phyloP scores from a whole-genome alignment of 2,797 vertebrate species.

The Taenioides sp. region DNA sequence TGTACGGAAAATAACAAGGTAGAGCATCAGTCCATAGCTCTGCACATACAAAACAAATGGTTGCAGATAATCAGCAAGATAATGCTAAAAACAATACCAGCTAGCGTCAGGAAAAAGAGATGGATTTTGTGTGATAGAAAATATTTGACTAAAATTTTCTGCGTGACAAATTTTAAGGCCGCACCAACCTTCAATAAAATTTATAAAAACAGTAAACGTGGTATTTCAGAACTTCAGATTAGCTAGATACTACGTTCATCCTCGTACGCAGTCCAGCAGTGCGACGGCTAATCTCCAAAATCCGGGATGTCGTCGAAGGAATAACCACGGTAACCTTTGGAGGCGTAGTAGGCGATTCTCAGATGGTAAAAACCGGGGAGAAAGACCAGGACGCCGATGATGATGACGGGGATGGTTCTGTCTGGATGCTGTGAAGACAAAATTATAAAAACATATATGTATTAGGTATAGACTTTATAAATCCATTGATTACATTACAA shows the following conservation, averaged over 20 bases:
- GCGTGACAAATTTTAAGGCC: background rate
- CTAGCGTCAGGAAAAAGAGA: too few relatives aligned
- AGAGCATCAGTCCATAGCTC: too few relatives aligned
- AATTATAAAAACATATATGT: background rate
- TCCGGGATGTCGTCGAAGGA: slow-evolving; percentile 97
- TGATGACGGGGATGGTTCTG: slow-evolving; percentile 89
- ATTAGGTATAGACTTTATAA: too few relatives aligned
- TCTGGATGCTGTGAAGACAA: slow-evolving; percentile 80
- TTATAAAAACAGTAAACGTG: background rate
- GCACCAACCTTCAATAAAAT: background rate
- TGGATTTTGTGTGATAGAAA: too few relatives aligned
- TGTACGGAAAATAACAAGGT: background rate
- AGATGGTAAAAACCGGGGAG: slow-evolving; percentile 96
- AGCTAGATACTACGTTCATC: background rate
- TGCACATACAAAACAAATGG: too few relatives aligned
- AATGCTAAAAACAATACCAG: background rate
- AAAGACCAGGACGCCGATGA: slow-evolving; percentile 92
- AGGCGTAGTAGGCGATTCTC: slow-evolving; percentile 93
- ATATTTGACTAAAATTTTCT: background rate
- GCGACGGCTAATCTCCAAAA: slow-evolving; percentile 82
- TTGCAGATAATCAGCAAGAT: background rate
- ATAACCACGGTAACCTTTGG: slow-evolving; percentile 92
- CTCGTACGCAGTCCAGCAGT: background rate
- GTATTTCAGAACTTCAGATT: background rate
- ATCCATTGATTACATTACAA: too few relatives aligned